These are phyloP conservation scores for Osmoderma eremita DNA, from an alignment of 2,888 invertebrate species.

Conservation along the genomic window DNA sequence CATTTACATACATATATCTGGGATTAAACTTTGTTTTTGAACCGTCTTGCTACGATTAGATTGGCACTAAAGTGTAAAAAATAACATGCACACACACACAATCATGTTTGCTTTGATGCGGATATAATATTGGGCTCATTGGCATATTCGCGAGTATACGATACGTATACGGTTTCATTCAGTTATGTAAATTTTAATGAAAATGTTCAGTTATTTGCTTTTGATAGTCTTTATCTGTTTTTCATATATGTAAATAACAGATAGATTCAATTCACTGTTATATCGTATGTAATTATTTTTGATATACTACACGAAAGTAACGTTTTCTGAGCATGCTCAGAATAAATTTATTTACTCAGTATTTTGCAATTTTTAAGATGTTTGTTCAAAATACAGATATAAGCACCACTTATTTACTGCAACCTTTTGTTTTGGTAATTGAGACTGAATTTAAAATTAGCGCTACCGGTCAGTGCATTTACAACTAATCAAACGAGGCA, in stretches of 20 bases:
- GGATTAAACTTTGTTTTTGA: conserved; percentile 30
- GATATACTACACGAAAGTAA: background rate
- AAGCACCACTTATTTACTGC: too few relatives aligned
- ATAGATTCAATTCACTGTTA: conserved; percentile 10
- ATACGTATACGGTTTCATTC: conserved; percentile 17
- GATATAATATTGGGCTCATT: conserved; percentile 15
- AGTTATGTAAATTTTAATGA: conserved; percentile 28
- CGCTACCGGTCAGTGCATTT: too few relatives aligned
- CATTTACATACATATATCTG: conserved; percentile 17
- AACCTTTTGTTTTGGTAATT: too few relatives aligned
- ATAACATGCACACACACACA: conserved; percentile 18
- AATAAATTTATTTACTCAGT: too few relatives aligned
- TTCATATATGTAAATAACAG: conserved; percentile 18
- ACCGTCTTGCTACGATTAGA: conserved; percentile 20
- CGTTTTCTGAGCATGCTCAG: too few relatives aligned
- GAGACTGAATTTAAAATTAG: too few relatives aligned
- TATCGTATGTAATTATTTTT: too few relatives aligned
- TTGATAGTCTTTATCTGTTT: conserved; percentile 23
- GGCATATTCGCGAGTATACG: conserved; percentile 1
- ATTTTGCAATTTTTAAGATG: too few relatives aligned
- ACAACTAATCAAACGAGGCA: too few relatives aligned
- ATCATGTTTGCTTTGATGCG: conserved; percentile 19
- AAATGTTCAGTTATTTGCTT: conserved; percentile 19
- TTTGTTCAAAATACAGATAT: too few relatives aligned
- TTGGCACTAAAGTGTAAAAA: conserved; percentile 18